A percentile compares a stretch with the other conserved stretches of the same genome.
Evolutionary conservation across 2,113 vertebrate genomes (phyloP).

Genomic region (Pluvianellus socialis): DNA sequence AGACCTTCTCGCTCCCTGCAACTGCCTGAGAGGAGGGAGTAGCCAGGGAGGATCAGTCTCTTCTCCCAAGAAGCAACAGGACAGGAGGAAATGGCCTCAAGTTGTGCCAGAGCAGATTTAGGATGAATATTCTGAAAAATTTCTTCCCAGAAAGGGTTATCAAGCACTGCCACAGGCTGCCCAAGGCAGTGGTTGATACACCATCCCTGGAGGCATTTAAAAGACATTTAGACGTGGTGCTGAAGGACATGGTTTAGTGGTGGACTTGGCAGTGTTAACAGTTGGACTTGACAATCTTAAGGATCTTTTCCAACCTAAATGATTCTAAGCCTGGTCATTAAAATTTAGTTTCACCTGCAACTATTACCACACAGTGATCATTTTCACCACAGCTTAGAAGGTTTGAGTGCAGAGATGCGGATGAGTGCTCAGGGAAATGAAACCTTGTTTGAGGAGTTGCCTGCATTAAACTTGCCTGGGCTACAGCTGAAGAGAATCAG

Average conservation of each 20-base stretch:
- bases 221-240: not conserved
- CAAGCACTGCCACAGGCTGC: not conserved
- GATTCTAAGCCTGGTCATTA: not conserved
- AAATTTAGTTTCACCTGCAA: not conserved
- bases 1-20: too few relatives aligned
- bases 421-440: rapidly evolving
- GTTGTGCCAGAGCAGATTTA: not conserved
- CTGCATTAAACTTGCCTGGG: not conserved
- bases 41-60: not conserved
- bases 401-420: not conserved
- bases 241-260: not conserved
- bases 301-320: not conserved
- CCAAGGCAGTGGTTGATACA: not conserved
- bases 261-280: not conserved
- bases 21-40: too few relatives aligned
- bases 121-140: not conserved
- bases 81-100: not conserved
- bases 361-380: not conserved
- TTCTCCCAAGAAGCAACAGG: not conserved
- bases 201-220: not conserved
- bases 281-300: not conserved
- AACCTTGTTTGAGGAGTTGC: not conserved
- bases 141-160: not conserved
- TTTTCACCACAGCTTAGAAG: not conserved
- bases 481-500: not conserved